Base-by-base conservation (phyloP, 2,888 invertebrate species). In the Sipunculus nudus region DNA sequence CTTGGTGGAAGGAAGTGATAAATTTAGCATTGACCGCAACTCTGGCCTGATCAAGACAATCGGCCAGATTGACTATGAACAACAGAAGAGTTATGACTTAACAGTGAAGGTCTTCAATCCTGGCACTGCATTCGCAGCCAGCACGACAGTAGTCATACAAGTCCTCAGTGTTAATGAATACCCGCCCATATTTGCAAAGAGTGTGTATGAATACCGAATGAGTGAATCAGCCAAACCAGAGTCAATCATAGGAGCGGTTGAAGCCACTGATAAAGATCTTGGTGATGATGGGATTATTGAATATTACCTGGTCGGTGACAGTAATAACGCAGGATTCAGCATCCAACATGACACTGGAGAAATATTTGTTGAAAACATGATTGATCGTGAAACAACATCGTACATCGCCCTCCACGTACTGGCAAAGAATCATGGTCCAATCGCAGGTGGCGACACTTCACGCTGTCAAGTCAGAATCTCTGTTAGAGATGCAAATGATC, bases 401-500 rank as follows among this genome's bases (percentile, higher is more conserved):
- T 61, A 65, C 32, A 72, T 80, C 8, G 63, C 64, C 5, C 84
- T 96, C 10, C 94, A 94, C 0, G 94, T 96, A 0, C 88, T 96
- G 86, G 96, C 96, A 0, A 97, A 97, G 85, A 97, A 97, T 80
- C 89, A 90, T 50, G 96, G 96, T 16, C 93, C 94, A 21, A 95
- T 97, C 71, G 88, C 91, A 39, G 96, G 96, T 2, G 95, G 96
- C 79, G 96, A 96, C 77, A 96, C 95, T 0, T 96, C 95, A 78
- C 94, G 94, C 84, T 96, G 96, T 3, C 93, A 94, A 84, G 92
- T 97, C 0, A 92, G 93, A 48, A 91, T 97, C 65, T 91, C 92
- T 0, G 92, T 97, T 65, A 93, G 95, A 85, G 96, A 96, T 82
- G 96, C 96, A 23, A 96, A 96, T 79, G 96, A 96, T 85, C 94